Evolutionary conservation across 2,888 invertebrate genomes (phyloP), one percentile per base, ranked within the genome.

Genomic region (Apotomis turbidana): DNA sequence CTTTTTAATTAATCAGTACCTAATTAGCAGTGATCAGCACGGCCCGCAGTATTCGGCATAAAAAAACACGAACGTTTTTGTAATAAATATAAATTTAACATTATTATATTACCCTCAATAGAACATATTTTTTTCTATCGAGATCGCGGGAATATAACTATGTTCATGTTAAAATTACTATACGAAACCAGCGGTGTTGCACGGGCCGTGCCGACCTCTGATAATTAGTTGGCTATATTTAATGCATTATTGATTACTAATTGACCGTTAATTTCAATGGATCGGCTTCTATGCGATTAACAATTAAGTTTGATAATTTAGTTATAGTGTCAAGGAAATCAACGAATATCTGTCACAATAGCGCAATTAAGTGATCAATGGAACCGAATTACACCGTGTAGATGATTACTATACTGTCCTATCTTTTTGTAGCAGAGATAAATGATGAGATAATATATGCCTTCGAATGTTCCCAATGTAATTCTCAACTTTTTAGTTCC

Each of bases 1-100:
- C 8, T 66, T 66, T 57, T 41, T 51, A 36, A 62, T 27, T 36
- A 46, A 66, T 46, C 6, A 44, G 64, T 41, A 63, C 38, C 9
- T 54, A 63, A 63, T 63, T 64, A 64, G 41, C 27, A 27, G 27
- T 27, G 27, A 27, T 27, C 27, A 27, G 27, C 27, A 27, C 27
- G 2, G 27, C 27, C 27, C 27, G 2, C 27, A 27, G 27, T 27
- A 27, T 2, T 27, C 27, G 27, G 27, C 27, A 2, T 27, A 27
- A 27, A 27, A 27, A 27, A 27, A 27, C 27, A 27, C 27, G 2
- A 27, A 27, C 27, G 27, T 27, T 27, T 27, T 27, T 27, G 27
- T 27, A 27, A 27, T 2, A 27, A 27, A 27, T 27, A 27, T 27
- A 15, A 15, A 15, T 27, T 27, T 27, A 27, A 27, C 27, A 27